Evolutionary conservation across 2,888 invertebrate species (phyloP).

Genomic region (Lycia hirtaria): DNA sequence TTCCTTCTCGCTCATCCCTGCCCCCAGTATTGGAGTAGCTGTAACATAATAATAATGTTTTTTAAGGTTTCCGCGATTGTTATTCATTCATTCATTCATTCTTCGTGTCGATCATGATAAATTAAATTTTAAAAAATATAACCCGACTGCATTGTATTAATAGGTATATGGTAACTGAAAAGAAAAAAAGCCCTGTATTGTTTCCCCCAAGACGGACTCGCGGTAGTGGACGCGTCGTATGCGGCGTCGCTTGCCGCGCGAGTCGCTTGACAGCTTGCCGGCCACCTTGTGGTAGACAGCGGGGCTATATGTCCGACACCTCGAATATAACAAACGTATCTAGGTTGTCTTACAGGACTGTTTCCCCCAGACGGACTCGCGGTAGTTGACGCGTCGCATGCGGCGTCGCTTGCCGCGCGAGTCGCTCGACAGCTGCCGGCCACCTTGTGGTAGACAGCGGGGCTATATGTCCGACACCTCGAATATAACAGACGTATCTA

Average conservation of each 20-base stretch:
- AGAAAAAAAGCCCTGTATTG: too few relatives aligned
- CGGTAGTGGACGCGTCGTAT: slow-evolving; percentile 70
- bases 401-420: slow-evolving; percentile 64
- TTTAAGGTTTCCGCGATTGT: too few relatives aligned
- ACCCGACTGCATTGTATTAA: too few relatives aligned
- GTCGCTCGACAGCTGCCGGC: slow-evolving; percentile 65
- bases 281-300: slow-evolving; percentile 73
- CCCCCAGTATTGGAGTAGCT: slow-evolving; percentile 29
- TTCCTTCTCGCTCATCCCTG: slow-evolving; percentile 62
- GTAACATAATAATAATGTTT: too few relatives aligned
- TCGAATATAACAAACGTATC: not conserved
- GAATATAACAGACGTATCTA: not conserved
- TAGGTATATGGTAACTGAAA: too few relatives aligned
- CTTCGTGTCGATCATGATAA: too few relatives aligned
- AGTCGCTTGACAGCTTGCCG: slow-evolving; percentile 65
- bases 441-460: slow-evolving; percentile 73
- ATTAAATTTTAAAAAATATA: too few relatives aligned
- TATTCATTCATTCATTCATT: too few relatives aligned
- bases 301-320: slow-evolving; percentile 58
- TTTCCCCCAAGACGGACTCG: slow-evolving; percentile 76
- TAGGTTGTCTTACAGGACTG: slow-evolving; percentile 49
- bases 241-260: slow-evolving; percentile 64
- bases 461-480: slow-evolving; percentile 59
- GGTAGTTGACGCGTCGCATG: slow-evolving; percentile 68
- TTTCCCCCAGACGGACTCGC: slow-evolving; percentile 77